These are phyloP conservation scores for Dynastes grantii DNA, from an alignment of 2,888 invertebrate genomes.

Conservation along the genomic window DNA sequence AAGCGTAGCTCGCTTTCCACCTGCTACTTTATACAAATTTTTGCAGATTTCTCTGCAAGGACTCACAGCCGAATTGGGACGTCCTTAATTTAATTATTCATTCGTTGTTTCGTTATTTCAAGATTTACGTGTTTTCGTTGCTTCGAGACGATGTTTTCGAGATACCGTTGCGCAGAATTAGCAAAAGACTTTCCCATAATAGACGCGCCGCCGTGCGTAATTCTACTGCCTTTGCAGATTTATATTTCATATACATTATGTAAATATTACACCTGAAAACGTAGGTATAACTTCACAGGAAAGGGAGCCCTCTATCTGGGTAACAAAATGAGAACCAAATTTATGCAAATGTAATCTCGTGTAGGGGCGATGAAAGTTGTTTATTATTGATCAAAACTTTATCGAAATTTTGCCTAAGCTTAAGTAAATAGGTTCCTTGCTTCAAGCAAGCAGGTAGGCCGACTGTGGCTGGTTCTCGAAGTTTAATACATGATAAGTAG, in stretches of 20 bases:
- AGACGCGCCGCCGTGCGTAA: slow-evolving; percentile 12
- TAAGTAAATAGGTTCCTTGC: slow-evolving; percentile 8
- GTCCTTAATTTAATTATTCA: slow-evolving; percentile 13
- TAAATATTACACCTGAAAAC: slow-evolving; percentile 26
- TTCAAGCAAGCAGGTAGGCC: not conserved
- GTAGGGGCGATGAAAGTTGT: slow-evolving; percentile 24
- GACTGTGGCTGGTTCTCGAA: no score
- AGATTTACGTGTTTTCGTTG: slow-evolving; percentile 10
- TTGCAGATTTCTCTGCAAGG: not conserved
- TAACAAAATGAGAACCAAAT: slow-evolving; percentile 23
- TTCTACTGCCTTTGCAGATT: slow-evolving; percentile 13
- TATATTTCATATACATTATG: slow-evolving; percentile 31
- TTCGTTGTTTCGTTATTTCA: slow-evolving; percentile 18
- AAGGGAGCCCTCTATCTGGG: no score
- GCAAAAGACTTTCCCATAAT: slow-evolving; percentile 3
- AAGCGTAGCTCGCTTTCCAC: not conserved
- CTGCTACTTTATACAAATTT: not conserved
- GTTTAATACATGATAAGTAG: no score
- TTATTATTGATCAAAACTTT: slow-evolving; percentile 39
- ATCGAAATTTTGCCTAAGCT: slow-evolving; percentile 26
- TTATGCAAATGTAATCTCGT: slow-evolving; percentile 28
- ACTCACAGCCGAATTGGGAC: not conserved
- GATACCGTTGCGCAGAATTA: not conserved
- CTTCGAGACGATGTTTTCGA: slow-evolving; percentile 5
- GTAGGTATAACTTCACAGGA: slow-evolving; percentile 10